Conservation (phyloP, 2,113 vertebrate genomes). For the Toxotes jaculatrix region DNA sequence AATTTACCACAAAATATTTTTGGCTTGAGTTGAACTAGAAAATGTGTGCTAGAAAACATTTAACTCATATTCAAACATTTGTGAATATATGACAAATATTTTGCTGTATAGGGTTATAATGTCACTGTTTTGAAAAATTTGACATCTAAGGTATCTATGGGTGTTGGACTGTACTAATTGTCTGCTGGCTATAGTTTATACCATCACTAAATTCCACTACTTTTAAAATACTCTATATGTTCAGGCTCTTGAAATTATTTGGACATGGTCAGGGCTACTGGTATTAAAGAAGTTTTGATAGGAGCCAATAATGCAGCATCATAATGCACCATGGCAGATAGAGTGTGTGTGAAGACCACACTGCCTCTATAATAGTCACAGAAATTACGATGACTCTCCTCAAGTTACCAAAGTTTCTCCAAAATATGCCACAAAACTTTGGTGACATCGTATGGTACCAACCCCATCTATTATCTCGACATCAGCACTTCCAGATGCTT, state of each 20-base stretch:
- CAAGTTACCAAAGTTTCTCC: slow-evolving; percentile 41
- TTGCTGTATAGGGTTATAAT: no score
- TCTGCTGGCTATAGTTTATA: not conserved
- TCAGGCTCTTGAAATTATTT: not conserved
- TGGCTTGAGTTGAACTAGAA: no score
- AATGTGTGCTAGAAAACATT: no score
- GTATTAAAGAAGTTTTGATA: not conserved
- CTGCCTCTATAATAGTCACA: not conserved
- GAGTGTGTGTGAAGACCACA: not conserved
- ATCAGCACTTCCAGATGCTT: slow-evolving; percentile 48
- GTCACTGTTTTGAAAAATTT: no score
- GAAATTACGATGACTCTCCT: slow-evolving; percentile 1
- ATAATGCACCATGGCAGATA: not conserved
- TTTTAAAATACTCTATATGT: not conserved
- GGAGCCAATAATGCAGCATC: not conserved
- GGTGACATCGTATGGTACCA: slow-evolving; percentile 2
- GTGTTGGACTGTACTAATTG: not conserved
- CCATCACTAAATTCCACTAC: not conserved
- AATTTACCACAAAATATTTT: no score
- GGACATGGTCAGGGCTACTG: not conserved
- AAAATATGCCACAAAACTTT: slow-evolving; percentile 46
- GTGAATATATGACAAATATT: no score
- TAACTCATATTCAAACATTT: no score
- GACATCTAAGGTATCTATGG: no score
- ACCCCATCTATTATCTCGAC: slow-evolving; percentile 50